Evolutionary conservation across 1,140 invertebrate species (phyloP), one percentile per base, ranked within the genome.

Genomic region (Drosophila gunungcola): DNA sequence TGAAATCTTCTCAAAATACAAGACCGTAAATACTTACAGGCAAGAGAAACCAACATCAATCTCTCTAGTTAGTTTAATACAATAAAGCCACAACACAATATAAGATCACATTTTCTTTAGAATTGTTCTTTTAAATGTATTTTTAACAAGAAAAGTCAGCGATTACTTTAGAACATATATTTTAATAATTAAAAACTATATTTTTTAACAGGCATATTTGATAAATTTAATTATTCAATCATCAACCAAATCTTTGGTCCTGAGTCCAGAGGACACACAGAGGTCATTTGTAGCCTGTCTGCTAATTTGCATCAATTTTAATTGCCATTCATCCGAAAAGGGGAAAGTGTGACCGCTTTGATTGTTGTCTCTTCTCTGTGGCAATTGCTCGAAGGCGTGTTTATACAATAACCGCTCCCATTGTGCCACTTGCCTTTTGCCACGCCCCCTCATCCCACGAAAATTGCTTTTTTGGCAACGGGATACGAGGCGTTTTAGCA

Each of bases 391-490:
- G 51, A 65, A 65, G 56, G 73, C 57, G 60, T 81, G 60, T 72
- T 72, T 62, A 57, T 76, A 72, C 56, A 80, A 80, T 77, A 77
- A 77, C 60, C 65, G 53, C 21, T 29, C 42, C 42, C 16, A 32
- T 32, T 54, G 32, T 36, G 21, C 54, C 34, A 42, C 16, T 46
- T 46, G 13, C 42, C 42, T 16, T 13, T 10, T 21, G 42, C 13
- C 41, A 16, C n/a, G 41, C 16, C 43, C 34, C 29, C 38, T 13
- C 16, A 43, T 13, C 27, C 51, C 34, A 73, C 63, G 63, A 53
- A 81, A 77, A 77, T 81, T 77, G 61, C 65, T 80, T 81, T 73
- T 72, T 64, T 29, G n/a, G 7, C 43, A 5, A 25, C 43, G 43
- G n/a, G 45, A 38, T 7, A 36, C 21, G 51, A 21, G 60, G 39